These are phyloP conservation scores for Scelioninae gen. 1 DNA, from an alignment of 2,888 invertebrate genomes.

Conservation along the genomic window DNA sequence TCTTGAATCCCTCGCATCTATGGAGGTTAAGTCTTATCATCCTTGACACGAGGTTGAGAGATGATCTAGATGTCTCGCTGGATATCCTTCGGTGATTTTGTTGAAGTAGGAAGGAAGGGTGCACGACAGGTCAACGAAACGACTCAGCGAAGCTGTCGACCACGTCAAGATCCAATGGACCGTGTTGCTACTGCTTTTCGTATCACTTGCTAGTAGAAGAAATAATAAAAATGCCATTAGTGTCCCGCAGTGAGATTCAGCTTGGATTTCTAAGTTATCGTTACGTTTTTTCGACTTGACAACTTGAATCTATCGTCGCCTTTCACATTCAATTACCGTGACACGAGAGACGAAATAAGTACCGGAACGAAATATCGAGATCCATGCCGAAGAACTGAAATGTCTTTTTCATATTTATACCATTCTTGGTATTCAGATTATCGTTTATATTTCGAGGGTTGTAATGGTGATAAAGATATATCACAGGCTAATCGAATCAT, in stretches of 20 bases:
- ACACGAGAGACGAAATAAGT: slow-evolving; percentile 46
- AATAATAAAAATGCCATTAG: slow-evolving; percentile 84
- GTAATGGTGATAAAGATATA: slow-evolving; percentile 25
- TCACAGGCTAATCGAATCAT: slow-evolving; percentile 23
- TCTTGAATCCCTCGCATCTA: slow-evolving; percentile 47
- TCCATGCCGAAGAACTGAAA: slow-evolving; percentile 8
- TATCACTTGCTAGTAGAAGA: slow-evolving; percentile 71
- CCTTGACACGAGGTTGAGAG: slow-evolving; percentile 70
- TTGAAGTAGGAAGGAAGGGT: slow-evolving; percentile 19
- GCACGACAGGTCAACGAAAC: slow-evolving; percentile 71
- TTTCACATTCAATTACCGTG: slow-evolving; percentile 62
- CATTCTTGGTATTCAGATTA: neutral
- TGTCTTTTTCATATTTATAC: slow-evolving; percentile 46
- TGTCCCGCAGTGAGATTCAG: slow-evolving; percentile 76
- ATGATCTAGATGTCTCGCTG: slow-evolving; percentile 73
- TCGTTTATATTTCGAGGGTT: neutral
- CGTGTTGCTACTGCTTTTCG: slow-evolving; percentile 78
- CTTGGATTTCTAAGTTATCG: slow-evolving; percentile 76
- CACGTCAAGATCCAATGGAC: slow-evolving; percentile 82
- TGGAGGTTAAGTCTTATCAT: slow-evolving; percentile 74
- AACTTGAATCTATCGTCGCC: slow-evolving; percentile 80
- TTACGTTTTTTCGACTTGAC: slow-evolving; percentile 74
- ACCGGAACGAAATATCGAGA: slow-evolving; percentile 25
- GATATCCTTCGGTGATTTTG: slow-evolving; percentile 57
- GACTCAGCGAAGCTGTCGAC: slow-evolving; percentile 78